Percentiles rank a stretch among this genome's conserved stretches.
These are phyloP conservation scores for Bothrops jararaca DNA, from an alignment of 2,113 vertebrate species.

Conservation along the genomic window DNA sequence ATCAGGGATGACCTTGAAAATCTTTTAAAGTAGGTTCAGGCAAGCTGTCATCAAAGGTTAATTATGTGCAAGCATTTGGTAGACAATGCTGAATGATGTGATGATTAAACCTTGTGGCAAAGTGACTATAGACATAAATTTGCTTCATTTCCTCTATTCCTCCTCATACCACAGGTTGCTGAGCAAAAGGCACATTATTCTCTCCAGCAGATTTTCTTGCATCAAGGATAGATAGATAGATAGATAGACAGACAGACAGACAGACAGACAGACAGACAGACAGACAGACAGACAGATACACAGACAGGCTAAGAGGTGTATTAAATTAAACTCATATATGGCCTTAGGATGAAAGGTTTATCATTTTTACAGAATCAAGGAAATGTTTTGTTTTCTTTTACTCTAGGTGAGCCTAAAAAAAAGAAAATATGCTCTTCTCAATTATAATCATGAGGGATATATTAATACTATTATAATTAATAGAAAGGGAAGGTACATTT, in stretches of 20 bases:
- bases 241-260: too few relatives aligned
- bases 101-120: not conserved
- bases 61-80: not conserved
- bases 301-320: not conserved
- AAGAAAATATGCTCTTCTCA: not conserved
- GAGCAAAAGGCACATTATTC: not conserved
- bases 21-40: not conserved
- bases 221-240: not conserved
- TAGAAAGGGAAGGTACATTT: conserved; percentile 23
- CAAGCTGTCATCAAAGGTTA: not conserved
- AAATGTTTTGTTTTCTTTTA: not conserved
- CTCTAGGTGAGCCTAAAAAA: not conserved
- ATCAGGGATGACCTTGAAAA: not conserved
- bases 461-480: not conserved
- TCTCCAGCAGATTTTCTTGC: not conserved
- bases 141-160: not conserved
- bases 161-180: not conserved
- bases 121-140: not conserved
- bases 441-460: not conserved
- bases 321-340: not conserved
- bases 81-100: not conserved
- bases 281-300: too few relatives aligned
- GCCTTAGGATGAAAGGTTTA: not conserved
- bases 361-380: not conserved
- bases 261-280: too few relatives aligned